Percentiles rank a stretch among this genome's conserved stretches.
These are phyloP conservation scores for Troides helena DNA, from an alignment of 2,888 invertebrate genomes.

Conservation along the genomic window DNA sequence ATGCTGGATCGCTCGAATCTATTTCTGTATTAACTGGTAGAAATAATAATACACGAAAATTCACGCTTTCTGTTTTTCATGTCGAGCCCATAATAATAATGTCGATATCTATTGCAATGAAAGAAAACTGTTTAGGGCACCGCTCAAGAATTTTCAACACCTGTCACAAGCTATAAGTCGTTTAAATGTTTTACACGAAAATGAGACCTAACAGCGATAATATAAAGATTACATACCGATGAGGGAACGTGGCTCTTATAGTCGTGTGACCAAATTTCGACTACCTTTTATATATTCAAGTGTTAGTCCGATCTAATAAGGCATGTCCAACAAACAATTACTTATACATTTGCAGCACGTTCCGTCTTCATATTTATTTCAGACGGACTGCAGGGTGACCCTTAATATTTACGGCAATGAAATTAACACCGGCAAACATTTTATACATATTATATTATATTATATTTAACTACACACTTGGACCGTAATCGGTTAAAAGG, in stretches of 20 bases:
- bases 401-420: conserved; percentile 27
- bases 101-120: conserved; percentile 19
- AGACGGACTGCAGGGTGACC: conserved; percentile 27
- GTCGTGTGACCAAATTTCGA: conserved; percentile 25
- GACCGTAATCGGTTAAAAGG: no score
- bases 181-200: background rate
- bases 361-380: conserved; percentile 30
- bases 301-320: conserved; percentile 22
- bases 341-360: conserved; percentile 27
- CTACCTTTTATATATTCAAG: conserved; percentile 27
- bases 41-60: background rate
- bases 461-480: no score
- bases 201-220: background rate
- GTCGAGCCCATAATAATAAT: background rate
- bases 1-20: conserved; percentile 21
- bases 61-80: no score
- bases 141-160: conserved; percentile 9
- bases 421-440: conserved; percentile 27
- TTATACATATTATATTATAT: conserved; percentile 10
- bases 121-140: conserved; percentile 18
- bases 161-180: conserved; percentile 7
- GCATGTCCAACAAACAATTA: conserved; percentile 24
- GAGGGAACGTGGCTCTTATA: background rate
- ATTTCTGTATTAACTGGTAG: background rate
- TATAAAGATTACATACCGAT: conserved; percentile 16